Evolutionary conservation across 2,888 invertebrate species (phyloP).

Genomic region (Yponomeuta plumbellus): DNA sequence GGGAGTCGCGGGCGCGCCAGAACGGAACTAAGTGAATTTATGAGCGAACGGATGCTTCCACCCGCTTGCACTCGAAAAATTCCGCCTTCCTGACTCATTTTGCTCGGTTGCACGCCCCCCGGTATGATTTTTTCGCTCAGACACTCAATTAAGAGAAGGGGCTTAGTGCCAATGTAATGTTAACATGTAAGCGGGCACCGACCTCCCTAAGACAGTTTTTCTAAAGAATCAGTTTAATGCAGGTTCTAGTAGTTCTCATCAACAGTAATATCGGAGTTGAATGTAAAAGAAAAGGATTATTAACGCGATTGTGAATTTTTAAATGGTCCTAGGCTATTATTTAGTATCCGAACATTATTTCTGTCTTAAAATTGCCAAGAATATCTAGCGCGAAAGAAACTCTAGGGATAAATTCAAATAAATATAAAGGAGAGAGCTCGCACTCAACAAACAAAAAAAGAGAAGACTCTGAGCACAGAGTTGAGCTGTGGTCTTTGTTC

Average conservation of each 20-base stretch:
- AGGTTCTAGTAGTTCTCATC: too few species aligned
- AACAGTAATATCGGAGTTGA: too few species aligned
- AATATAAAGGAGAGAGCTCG: background rate
- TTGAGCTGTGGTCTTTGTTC: slow-evolving; percentile 22
- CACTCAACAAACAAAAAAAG: background rate
- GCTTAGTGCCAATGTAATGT: too few species aligned
- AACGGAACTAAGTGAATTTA: background rate
- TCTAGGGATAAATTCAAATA: background rate
- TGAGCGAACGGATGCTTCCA: slow-evolving; percentile 2
- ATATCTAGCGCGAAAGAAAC: background rate
- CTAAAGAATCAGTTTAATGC: too few species aligned
- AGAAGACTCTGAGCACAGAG: background rate
- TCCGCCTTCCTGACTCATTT: background rate
- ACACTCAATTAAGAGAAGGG: background rate
- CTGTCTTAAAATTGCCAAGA: background rate
- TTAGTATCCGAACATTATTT: background rate
- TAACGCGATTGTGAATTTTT: background rate
- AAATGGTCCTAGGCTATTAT: background rate
- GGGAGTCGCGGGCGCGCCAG: background rate
- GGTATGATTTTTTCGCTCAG: background rate
- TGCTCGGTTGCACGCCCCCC: background rate
- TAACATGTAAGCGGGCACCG: too few species aligned
- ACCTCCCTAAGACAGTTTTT: too few species aligned
- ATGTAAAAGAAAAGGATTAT: too few species aligned
- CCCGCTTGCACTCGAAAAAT: slow-evolving; percentile 2